A percentile compares a stretch with the other conserved stretches of the same genome.
phyloP scores from a whole-genome alignment of 2,888 invertebrate genomes.

The Steinernema scapterisci region DNA sequence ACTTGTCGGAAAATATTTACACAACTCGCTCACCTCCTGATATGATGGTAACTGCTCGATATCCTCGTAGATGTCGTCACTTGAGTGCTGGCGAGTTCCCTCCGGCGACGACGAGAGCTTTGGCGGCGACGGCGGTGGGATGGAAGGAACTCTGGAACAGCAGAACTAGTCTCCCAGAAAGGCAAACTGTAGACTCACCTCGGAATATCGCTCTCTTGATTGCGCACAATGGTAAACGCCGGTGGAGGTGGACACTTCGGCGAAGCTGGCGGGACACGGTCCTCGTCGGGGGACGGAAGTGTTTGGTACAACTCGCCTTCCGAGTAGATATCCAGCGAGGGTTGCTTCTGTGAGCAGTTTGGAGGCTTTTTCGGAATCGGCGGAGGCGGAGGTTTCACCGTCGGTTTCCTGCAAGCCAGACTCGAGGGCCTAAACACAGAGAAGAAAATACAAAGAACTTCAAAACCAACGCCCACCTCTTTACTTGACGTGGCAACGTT shows the following conservation, averaged over 20 bases:
- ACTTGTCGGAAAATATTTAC: neutral
- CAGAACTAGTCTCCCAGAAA: conserved; percentile 3
- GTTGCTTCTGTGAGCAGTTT: neutral
- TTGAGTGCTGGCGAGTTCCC: conserved; percentile 11
- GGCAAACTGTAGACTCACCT: conserved; percentile 15
- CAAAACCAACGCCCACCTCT: neutral
- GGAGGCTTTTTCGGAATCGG: conserved; percentile 15
- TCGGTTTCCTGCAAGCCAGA: conserved; percentile 17
- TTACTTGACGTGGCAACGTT: conserved; percentile 29
- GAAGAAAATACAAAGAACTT: neutral
- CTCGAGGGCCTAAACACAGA: neutral
- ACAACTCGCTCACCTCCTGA: conserved; percentile 32
- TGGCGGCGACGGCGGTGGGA: conserved; percentile 21
- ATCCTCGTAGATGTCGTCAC: conserved; percentile 40
- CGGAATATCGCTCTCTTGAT: conserved; percentile 16
- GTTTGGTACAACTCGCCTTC: conserved; percentile 19
- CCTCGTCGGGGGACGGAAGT: conserved; percentile 9
- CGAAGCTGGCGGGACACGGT: neutral
- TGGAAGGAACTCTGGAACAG: conserved; percentile 7
- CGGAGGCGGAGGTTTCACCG: conserved; percentile 22
- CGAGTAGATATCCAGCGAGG: neutral
- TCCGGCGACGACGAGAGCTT: conserved; percentile 2
- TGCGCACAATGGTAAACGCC: neutral
- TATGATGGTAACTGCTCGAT: conserved; percentile 36
- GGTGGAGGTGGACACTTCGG: neutral